These are phyloP conservation scores for Hyperoplus immaculatus DNA, from an alignment of 2,797 vertebrate species.

Conservation along the genomic window DNA sequence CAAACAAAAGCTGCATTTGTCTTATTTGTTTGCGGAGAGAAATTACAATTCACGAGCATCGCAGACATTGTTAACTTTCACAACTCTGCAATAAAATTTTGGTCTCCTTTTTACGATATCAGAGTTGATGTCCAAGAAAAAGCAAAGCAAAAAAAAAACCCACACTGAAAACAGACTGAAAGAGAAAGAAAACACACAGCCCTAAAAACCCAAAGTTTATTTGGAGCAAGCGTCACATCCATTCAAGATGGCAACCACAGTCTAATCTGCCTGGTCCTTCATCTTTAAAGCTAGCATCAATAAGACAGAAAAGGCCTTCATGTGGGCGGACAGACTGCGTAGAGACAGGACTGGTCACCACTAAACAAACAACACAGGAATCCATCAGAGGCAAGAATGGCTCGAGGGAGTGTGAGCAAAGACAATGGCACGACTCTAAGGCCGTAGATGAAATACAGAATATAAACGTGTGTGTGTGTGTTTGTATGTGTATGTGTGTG, in stretches of 20 bases:
- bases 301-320: conserved; percentile 61
- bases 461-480: conserved; percentile 40
- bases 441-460: conserved; percentile 50
- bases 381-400: conserved; percentile 60
- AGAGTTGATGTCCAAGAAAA: conserved; percentile 61
- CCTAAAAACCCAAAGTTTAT: conserved; percentile 65
- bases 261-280: conserved; percentile 60
- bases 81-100: conserved; percentile 72
- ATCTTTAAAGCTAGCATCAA: conserved; percentile 65
- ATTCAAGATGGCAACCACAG: conserved; percentile 70
- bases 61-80: conserved; percentile 78
- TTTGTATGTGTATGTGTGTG: conserved; percentile 37
- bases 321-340: conserved; percentile 68
- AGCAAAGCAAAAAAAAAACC: conserved; percentile 26
- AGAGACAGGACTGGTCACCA: conserved; percentile 71
- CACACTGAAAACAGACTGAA: conserved; percentile 36
- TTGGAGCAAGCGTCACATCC: conserved; percentile 62
- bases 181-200: conserved; percentile 30
- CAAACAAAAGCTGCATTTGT: conserved; percentile 59
- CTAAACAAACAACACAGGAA: conserved; percentile 74
- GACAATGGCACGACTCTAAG: conserved; percentile 54
- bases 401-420: conserved; percentile 54
- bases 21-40: conserved; percentile 71
- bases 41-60: conserved; percentile 71
- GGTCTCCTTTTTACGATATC: conserved; percentile 73